Conservation (phyloP, 2,113 vertebrate genomes). For the Poecile atricapillus region DNA sequence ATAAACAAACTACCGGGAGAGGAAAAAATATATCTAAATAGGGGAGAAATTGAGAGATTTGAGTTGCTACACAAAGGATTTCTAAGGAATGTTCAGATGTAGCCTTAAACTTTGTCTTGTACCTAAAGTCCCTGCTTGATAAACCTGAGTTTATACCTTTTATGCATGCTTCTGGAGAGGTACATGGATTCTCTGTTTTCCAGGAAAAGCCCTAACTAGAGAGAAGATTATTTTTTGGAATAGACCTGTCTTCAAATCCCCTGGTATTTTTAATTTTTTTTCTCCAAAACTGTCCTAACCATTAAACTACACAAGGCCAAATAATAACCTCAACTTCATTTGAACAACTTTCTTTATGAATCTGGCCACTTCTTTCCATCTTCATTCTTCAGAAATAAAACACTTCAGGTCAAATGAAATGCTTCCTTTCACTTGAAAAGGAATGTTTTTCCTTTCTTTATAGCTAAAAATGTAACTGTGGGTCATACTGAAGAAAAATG, state of each 20-base stretch:
- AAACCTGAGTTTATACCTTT: background rate
- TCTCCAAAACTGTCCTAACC: background rate
- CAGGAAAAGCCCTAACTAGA: background rate
- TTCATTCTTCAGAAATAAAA: background rate
- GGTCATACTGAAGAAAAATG: background rate
- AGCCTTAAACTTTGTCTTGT: background rate
- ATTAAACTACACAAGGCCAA: background rate
- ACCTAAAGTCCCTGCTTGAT: background rate
- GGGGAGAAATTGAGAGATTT: background rate
- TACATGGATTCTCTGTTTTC: background rate
- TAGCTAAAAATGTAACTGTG: background rate
- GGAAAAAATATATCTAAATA: background rate
- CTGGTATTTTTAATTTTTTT: background rate
- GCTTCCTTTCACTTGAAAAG: constrained; percentile 13
- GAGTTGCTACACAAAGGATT: background rate
- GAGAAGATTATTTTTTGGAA: background rate
- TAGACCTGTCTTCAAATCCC: background rate
- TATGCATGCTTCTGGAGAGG: background rate
- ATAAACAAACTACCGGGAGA: background rate
- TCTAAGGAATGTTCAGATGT: background rate
- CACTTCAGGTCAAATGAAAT: background rate
- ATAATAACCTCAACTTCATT: background rate
- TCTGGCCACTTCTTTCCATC: background rate
- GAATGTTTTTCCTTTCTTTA: background rate
- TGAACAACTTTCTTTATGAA: background rate